phyloP scores from a whole-genome alignment of 2,113 vertebrate genomes.

The Hystrix cristata region DNA sequence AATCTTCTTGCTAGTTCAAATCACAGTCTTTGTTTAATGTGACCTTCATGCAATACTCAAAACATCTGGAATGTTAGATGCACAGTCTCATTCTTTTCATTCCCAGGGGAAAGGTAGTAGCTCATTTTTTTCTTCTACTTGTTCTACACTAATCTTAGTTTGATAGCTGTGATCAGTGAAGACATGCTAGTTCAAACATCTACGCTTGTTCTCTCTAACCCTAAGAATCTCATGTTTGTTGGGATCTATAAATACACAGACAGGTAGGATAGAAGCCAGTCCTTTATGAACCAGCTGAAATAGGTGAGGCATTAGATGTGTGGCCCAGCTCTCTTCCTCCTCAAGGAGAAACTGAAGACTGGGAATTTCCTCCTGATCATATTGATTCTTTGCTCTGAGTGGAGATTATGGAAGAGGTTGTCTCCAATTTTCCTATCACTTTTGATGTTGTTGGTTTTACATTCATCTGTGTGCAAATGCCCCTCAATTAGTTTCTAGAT shows the following conservation, averaged over 20 bases:
- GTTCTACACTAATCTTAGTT: background rate
- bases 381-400: background rate
- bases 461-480: background rate
- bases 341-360: background rate
- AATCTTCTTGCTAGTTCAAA: background rate
- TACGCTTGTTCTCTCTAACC: background rate
- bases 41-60: background rate
- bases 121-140: background rate
- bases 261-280: background rate
- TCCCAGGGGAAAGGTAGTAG: background rate
- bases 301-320: background rate
- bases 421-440: background rate
- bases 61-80: background rate
- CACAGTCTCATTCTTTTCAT: background rate
- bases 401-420: background rate
- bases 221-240: background rate
- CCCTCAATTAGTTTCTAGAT: background rate
- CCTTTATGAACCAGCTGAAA: background rate
- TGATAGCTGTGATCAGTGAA: background rate
- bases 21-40: background rate
- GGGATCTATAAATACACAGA: background rate
- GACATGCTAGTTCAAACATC: background rate
- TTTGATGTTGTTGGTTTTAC: background rate
- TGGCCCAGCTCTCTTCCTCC: background rate
- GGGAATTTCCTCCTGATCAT: background rate